Evolutionary conservation across 1,140 invertebrate species (phyloP), one percentile per base, ranked within the genome.

Genomic region (Tetramorium alpestre): DNA sequence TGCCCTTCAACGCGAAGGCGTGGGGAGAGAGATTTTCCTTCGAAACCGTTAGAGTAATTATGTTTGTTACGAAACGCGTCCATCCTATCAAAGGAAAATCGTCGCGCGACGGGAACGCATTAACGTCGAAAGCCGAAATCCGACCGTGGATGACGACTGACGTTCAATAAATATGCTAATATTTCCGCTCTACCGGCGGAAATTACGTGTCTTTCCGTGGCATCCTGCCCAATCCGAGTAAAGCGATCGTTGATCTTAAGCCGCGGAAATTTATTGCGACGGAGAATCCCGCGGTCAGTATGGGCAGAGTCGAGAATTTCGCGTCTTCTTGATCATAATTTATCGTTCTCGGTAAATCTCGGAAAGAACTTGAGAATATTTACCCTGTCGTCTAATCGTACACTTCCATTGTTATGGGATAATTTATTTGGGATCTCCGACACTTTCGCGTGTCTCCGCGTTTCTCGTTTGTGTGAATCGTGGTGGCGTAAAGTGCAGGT

Each of bases 141-240:
- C 13, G 51, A 16, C 16, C 51, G 22, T 70, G 16, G 54, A 75
- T 33, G 51, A 84, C 80, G 54, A 87, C 28, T 60, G 91, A 92
- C 92, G 75, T 92, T 89, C 91, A 94, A 93, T 93, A 93, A 93
- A 93, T 93, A 93, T 93, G 92, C 90, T 92, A 93, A 94, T 93
- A 73, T 80, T 84, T 86, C 72, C 38, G 65, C 64, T 44, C 33
- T 76, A 69, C 70, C 82, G 25, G 13, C 13, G 47, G 41, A 88
- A 87, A 92, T 87, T 89, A 67, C 76, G 70, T 86, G 54, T 75
- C 75, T 47, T 25, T 81, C 60, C 72, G 44, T 72, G 41, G 47
- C 64, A 70, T 11, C n/a, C 1, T 87, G 76, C 73, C 86, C 75
- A 67, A 86, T 72, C 13, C 85, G 56, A n/a, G 41, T 18, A 18